phyloP scores from a whole-genome alignment of 2,888 invertebrate genomes.

The Aelia acuminata region DNA sequence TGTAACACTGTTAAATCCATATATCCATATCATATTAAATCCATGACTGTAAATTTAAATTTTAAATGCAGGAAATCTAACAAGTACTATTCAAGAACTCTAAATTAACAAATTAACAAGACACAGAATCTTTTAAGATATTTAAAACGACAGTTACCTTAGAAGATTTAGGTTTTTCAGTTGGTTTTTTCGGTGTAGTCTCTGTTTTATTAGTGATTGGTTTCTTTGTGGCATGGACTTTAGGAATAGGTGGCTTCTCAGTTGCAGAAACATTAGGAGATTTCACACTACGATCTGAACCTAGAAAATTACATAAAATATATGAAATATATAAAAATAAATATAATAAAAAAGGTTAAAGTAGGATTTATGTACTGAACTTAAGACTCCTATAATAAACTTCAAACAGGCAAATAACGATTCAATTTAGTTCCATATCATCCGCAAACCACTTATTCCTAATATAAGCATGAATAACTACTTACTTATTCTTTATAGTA shows the following conservation, averaged over 20 bases:
- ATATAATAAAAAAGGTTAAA: no score
- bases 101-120: neutral
- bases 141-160: constrained; percentile 63
- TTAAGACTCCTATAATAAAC: no score
- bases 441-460: no score
- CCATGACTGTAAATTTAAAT: no score
- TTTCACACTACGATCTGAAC: constrained; percentile 64
- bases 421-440: no score
- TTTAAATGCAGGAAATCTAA: no score
- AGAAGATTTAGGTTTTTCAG: constrained; percentile 65
- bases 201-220: constrained; percentile 68
- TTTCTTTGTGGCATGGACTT: constrained; percentile 71
- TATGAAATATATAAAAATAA: neutral
- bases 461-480: no score
- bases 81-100: neutral
- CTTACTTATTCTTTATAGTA: no score
- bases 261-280: constrained; percentile 69
- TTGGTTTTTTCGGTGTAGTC: constrained; percentile 65
- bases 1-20: no score
- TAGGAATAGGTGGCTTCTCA: constrained; percentile 77
- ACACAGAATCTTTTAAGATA: neutral
- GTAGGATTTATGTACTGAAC: no score
- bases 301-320: constrained; percentile 16
- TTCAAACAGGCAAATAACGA: no score
- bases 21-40: no score